phyloP scores from a whole-genome alignment of 2,888 invertebrate species.

The Tetranychus truncatus region DNA sequence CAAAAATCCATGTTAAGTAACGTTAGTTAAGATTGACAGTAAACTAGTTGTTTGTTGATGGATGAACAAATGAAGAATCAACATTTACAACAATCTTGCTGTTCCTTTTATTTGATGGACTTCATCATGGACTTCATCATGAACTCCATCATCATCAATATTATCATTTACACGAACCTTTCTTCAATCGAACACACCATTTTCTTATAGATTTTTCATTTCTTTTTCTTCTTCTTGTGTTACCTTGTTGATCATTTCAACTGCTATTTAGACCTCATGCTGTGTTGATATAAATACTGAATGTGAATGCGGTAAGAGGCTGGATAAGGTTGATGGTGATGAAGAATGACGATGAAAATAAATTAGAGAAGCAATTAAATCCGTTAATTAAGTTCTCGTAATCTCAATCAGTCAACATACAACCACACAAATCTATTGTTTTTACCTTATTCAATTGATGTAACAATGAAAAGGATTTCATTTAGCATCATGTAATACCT shows the following conservation, averaged over 20 bases:
- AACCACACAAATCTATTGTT: not conserved
- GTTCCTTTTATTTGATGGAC: not conserved
- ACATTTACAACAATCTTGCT: not conserved
- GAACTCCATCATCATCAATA: not conserved
- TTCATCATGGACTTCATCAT: not conserved
- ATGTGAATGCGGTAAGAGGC: not conserved
- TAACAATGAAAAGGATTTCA: not conserved
- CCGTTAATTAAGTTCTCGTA: not conserved
- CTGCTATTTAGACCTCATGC: not conserved
- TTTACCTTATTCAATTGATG: not conserved
- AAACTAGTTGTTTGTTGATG: not conserved
- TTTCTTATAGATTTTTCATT: not conserved
- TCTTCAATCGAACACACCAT: not conserved
- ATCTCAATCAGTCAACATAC: not conserved
- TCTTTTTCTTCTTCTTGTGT: not conserved
- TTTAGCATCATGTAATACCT: too few species aligned
- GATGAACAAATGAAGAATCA: not conserved
- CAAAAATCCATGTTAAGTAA: too few species aligned
- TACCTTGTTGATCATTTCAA: not conserved
- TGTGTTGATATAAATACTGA: not conserved
- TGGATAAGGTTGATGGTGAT: too few species aligned
- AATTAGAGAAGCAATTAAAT: not conserved
- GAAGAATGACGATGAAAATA: not conserved
- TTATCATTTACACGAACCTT: not conserved
- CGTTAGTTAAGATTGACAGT: too few species aligned